Percentiles rank a stretch among this genome's conserved stretches.
phyloP scores from a whole-genome alignment of 2,888 invertebrate genomes.

The Nesidiocoris tenuis region DNA sequence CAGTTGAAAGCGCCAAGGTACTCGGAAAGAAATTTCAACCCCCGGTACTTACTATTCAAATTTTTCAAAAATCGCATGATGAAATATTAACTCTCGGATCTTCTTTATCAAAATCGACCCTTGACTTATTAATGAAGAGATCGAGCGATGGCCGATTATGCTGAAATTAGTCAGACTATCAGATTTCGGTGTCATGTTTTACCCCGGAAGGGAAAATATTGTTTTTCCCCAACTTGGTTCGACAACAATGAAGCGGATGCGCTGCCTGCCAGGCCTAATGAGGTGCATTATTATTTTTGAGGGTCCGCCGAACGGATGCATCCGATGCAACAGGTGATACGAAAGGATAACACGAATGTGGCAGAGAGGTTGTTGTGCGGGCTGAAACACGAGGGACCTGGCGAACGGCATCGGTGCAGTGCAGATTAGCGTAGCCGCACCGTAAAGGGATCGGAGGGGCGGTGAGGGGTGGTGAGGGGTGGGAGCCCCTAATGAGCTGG shows the following conservation, averaged over 20 bases:
- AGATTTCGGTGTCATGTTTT: background rate
- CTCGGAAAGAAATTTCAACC: no score
- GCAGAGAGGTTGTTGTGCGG: background rate
- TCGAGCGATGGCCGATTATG: background rate
- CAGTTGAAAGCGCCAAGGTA: no score
- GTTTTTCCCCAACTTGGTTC: background rate
- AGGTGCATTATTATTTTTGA: slow-evolving; percentile 35
- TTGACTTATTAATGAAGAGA: background rate
- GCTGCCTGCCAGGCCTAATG: slow-evolving; percentile 13
- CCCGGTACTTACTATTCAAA: no score
- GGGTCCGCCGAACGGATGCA: slow-evolving; percentile 1
- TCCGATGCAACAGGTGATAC: slow-evolving; percentile 15
- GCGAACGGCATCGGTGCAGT: background rate
- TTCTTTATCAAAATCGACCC: no score
- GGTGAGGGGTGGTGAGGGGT: background rate
- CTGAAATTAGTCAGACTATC: background rate
- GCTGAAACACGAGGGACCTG: background rate
- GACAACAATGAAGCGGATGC: background rate
- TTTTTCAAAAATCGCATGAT: no score
- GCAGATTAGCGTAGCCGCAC: background rate
- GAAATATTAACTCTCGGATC: no score
- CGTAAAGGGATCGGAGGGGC: background rate
- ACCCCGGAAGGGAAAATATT: background rate
- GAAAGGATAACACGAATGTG: slow-evolving; percentile 17
- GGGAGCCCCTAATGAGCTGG: background rate